Conservation (phyloP, 2,888 invertebrate species). For the Plagiodera versicolora region DNA sequence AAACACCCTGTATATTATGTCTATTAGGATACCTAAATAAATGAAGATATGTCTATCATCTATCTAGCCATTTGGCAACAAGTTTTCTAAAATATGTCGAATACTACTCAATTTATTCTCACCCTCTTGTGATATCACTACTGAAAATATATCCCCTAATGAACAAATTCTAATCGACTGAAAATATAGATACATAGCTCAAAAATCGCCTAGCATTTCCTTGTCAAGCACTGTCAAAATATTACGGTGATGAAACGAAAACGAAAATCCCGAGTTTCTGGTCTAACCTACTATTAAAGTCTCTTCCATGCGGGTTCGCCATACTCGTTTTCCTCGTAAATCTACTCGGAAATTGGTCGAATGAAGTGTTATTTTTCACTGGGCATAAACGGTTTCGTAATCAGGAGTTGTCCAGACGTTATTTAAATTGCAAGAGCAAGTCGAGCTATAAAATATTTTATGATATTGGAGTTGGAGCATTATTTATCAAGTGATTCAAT, state of each 20-base stretch:
- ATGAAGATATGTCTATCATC: too few species aligned
- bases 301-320: constrained; percentile 6
- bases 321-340: constrained; percentile 18
- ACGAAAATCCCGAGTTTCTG: constrained; percentile 11
- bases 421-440: constrained; percentile 20
- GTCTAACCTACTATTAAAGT: constrained; percentile 25
- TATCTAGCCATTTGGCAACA: too few species aligned
- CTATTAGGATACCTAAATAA: too few species aligned
- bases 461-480: constrained; percentile 7
- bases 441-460: constrained; percentile 12
- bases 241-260: neutral
- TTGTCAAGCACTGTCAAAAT: too few species aligned
- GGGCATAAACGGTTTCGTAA: constrained; percentile 18
- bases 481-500: neutral
- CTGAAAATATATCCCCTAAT: too few species aligned
- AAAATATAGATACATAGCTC: too few species aligned
- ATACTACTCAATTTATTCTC: too few species aligned
- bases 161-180: too few species aligned
- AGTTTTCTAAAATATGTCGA: too few species aligned
- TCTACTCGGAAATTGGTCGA: constrained; percentile 18
- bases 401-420: constrained; percentile 16
- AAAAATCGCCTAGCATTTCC: too few species aligned
- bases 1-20: too few species aligned
- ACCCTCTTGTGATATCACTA: too few species aligned
- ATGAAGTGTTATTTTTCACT: constrained; percentile 20